Evolutionary conservation across 1,140 invertebrate genomes (phyloP).

Genomic region (Drosophila trapezifrons): DNA sequence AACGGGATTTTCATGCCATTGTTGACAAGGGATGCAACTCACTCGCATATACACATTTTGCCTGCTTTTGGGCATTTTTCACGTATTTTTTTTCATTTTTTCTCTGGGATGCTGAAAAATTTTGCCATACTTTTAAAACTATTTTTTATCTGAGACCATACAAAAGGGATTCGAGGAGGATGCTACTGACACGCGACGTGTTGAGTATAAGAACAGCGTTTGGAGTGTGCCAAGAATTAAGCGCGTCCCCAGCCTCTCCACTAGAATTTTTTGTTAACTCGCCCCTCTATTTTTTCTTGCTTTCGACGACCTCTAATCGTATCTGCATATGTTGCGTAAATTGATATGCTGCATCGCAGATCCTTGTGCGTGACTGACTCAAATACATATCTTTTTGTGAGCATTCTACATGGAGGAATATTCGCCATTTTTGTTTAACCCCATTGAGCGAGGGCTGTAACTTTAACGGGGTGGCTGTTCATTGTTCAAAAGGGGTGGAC

Average conservation of each 20-base stretch:
- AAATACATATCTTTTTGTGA: conserved; percentile 14
- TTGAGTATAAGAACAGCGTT: conserved; percentile 35
- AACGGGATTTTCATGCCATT: conserved; percentile 80
- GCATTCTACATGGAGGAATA: conserved; percentile 41
- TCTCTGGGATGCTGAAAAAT: conserved; percentile 52
- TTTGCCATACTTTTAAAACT: conserved; percentile 37
- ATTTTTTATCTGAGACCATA: conserved; percentile 62
- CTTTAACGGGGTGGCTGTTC: conserved; percentile 62
- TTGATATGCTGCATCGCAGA: conserved; percentile 62
- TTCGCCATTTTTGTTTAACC: conserved; percentile 77
- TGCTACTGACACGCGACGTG: conserved; percentile 70
- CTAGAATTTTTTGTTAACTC: conserved; percentile 33
- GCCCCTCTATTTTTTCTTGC: conserved; percentile 37
- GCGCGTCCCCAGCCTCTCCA: conserved; percentile 32
- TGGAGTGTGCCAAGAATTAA: conserved; percentile 47
- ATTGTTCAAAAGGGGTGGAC: conserved; percentile 70
- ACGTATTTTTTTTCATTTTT: conserved; percentile 42
- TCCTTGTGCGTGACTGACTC: conserved; percentile 7
- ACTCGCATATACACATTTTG: conserved; percentile 47
- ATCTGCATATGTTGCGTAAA: conserved; percentile 80
- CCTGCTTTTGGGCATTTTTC: conserved; percentile 66
- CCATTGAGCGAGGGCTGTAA: conserved; percentile 53
- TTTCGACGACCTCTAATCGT: conserved; percentile 53
- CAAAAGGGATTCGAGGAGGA: conserved; percentile 49
- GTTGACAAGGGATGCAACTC: conserved; percentile 80